Percentiles rank a stretch among this genome's conserved stretches.
Evolutionary conservation across 1,140 invertebrate genomes (phyloP).

Genomic region (Venturia canescens): DNA sequence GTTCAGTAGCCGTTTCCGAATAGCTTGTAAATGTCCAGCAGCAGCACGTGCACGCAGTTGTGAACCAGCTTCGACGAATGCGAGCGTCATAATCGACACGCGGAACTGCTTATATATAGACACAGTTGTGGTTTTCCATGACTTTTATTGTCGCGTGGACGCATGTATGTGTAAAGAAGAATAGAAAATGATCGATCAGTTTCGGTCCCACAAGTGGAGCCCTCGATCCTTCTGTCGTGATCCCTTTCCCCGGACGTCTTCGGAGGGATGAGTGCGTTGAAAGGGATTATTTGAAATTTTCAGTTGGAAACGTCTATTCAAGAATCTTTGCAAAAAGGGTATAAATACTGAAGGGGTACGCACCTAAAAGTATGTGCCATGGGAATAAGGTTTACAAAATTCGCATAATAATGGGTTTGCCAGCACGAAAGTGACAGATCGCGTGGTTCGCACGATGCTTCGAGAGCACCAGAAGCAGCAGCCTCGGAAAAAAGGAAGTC

Average conservation of each 20-base stretch:
- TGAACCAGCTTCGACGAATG: not conserved
- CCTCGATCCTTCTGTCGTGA: conserved; percentile 1
- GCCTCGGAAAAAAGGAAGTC: not conserved
- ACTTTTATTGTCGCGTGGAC: not conserved
- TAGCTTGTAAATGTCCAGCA: not conserved
- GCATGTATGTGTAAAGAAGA: not conserved
- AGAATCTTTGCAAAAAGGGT: too few relatives aligned
- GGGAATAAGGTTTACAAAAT: not conserved
- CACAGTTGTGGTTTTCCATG: not conserved
- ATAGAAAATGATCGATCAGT: conserved; percentile 25
- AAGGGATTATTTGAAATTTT: conserved; percentile 5
- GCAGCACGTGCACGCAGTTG: too few relatives aligned
- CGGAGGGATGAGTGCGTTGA: not conserved
- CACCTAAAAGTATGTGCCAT: not conserved
- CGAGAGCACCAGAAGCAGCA: not conserved
- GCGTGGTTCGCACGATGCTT: conserved; percentile 43
- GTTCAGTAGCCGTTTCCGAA: too few relatives aligned
- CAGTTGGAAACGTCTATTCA: too few relatives aligned
- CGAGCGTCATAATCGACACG: not conserved
- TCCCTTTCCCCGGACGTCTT: not conserved
- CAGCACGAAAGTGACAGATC: conserved; percentile 42
- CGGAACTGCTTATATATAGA: not conserved
- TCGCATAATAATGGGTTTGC: conserved; percentile 39
- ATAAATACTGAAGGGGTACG: too few relatives aligned
- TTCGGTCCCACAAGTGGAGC: not conserved